These are phyloP conservation scores for Lasioglossum figueresi DNA, from an alignment of 2,888 invertebrate species.

Conservation along the genomic window DNA sequence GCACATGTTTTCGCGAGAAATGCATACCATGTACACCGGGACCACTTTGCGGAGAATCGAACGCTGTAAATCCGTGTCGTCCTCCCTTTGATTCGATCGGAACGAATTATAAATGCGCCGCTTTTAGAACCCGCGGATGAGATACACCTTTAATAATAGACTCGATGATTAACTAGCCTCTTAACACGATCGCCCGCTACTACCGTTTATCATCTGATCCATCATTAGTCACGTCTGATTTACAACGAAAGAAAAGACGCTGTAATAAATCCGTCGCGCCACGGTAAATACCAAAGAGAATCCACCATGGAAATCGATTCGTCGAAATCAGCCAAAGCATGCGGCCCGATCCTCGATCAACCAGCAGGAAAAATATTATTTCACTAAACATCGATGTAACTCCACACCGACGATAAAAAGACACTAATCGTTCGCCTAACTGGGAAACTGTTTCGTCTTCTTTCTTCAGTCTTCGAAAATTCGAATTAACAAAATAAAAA, in stretches of 20 bases:
- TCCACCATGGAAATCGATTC: not conserved
- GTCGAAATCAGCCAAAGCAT: not conserved
- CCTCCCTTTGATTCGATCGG: not conserved
- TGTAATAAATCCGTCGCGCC: not conserved
- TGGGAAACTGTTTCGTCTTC: too few species aligned
- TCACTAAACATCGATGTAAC: not conserved
- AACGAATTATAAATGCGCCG: not conserved
- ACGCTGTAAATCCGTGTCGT: not conserved
- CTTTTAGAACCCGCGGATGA: slow-evolving; percentile 2
- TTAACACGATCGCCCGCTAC: not conserved
- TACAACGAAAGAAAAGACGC: not conserved
- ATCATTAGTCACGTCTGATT: not conserved
- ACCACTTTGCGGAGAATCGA: slow-evolving; percentile 6
- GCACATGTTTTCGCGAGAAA: slow-evolving; percentile 30
- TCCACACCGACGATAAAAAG: not conserved
- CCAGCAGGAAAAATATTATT: not conserved
- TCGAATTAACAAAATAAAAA: not conserved
- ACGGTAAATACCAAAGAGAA: not conserved
- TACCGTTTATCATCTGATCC: not conserved
- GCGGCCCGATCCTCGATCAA: not conserved
- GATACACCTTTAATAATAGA: slow-evolving; percentile 1
- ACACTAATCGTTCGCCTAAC: too few species aligned
- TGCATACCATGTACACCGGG: not conserved
- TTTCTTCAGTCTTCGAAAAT: too few species aligned
- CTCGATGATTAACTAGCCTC: slow-evolving; percentile 9